Conservation (phyloP, 2,797 vertebrate species). For the Peromyscus nudipes region DNA sequence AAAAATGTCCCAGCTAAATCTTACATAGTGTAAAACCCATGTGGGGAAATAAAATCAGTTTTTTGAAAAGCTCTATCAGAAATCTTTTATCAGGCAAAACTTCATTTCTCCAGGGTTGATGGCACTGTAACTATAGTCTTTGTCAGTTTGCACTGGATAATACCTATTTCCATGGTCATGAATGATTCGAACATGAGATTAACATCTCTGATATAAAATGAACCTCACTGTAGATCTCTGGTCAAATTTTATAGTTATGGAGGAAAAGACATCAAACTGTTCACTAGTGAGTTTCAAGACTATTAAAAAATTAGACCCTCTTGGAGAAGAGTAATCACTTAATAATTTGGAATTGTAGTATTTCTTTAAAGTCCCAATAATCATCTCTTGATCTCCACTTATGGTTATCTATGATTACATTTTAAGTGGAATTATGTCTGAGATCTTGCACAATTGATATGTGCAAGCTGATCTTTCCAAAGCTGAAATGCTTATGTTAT, state of each 20-base stretch:
- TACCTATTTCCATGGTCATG: background rate
- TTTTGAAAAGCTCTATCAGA: background rate
- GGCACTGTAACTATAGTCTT: background rate
- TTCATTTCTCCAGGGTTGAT: background rate
- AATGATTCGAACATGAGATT: background rate
- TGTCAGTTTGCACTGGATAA: background rate
- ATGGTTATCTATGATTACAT: background rate
- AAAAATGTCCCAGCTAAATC: background rate
- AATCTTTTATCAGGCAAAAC: background rate
- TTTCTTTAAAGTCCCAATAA: slow-evolving; percentile 36
- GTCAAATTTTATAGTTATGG: slow-evolving; percentile 8
- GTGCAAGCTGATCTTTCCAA: background rate
- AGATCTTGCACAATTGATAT: background rate
- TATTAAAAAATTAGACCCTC: background rate
- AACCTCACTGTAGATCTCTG: slow-evolving; percentile 34
- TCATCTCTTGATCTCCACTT: background rate
- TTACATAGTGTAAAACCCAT: slow-evolving; percentile 24
- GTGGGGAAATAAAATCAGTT: background rate
- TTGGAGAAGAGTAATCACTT: background rate
- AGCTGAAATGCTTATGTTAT: background rate
- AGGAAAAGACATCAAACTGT: slow-evolving; percentile 36
- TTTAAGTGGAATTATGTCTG: background rate
- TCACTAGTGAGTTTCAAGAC: background rate
- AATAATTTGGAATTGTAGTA: background rate
- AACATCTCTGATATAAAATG: slow-evolving; percentile 12